phyloP scores from a whole-genome alignment of 2,888 invertebrate species.

The Neoaliturus tenellus region DNA sequence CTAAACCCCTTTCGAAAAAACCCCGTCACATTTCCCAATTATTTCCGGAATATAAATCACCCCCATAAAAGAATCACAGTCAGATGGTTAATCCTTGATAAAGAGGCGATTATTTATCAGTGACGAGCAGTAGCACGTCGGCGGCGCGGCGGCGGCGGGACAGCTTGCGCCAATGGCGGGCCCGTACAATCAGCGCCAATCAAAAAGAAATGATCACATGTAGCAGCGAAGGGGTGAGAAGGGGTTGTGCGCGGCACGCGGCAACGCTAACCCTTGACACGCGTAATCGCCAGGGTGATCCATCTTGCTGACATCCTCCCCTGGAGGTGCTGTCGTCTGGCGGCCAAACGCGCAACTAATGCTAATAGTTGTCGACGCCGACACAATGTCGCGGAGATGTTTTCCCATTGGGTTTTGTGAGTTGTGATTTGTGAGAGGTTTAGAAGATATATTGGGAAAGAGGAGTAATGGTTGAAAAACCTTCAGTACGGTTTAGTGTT shows the following conservation, averaged over 20 bases:
- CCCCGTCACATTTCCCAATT: background rate
- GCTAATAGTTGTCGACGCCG: background rate
- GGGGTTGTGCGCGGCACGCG: slow-evolving; percentile 38
- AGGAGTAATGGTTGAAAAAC: too few relatives aligned
- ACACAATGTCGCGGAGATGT: background rate
- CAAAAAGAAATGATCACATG: slow-evolving; percentile 45
- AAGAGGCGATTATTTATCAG: slow-evolving; percentile 42
- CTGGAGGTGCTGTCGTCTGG: slow-evolving; percentile 40
- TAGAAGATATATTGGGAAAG: too few relatives aligned
- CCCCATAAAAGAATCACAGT: background rate
- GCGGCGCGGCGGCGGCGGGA: slow-evolving; percentile 14
- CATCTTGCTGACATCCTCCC: slow-evolving; percentile 55
- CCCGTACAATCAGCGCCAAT: slow-evolving; percentile 39
- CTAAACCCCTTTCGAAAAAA: background rate
- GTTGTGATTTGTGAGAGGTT: too few relatives aligned
- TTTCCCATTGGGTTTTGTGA: too few relatives aligned
- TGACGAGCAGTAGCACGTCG: too few relatives aligned
- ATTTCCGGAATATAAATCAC: slow-evolving; percentile 33
- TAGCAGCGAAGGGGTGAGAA: slow-evolving; percentile 38
- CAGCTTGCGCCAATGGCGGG: slow-evolving; percentile 34
- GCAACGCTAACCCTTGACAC: slow-evolving; percentile 39
- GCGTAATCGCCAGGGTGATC: slow-evolving; percentile 47
- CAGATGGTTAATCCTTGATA: slow-evolving; percentile 40
- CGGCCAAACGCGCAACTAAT: background rate
- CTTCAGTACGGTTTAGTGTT: too few relatives aligned